Percentiles rank a stretch among this genome's conserved stretches.
phyloP scores from a whole-genome alignment of 2,888 invertebrate species.

The Apamea epomidion region DNA sequence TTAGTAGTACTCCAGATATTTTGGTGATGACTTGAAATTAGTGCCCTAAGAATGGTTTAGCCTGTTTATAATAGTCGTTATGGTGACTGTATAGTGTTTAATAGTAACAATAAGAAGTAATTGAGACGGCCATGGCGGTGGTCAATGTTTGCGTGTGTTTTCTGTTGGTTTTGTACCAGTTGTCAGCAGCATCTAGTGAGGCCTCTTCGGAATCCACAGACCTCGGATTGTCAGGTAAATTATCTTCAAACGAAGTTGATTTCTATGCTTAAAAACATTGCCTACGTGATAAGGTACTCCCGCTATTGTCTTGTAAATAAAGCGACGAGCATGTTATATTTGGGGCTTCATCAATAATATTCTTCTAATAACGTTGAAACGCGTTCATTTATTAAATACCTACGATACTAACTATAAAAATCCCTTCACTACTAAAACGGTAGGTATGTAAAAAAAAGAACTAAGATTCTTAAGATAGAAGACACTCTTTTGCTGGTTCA shows the following conservation, averaged over 20 bases:
- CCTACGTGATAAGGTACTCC: not conserved
- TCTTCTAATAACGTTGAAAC: not conserved
- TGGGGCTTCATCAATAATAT: not conserved
- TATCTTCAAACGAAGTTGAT: not conserved
- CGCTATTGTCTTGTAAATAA: conserved; percentile 28
- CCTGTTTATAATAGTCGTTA: conserved; percentile 67
- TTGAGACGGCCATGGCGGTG: conserved; percentile 83
- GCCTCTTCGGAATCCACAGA: conserved; percentile 84
- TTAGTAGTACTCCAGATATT: conserved; percentile 71
- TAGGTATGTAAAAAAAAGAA: conserved; percentile 1
- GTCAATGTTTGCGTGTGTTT: conserved; percentile 86
- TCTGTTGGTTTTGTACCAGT: conserved; percentile 83
- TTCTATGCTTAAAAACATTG: not conserved
- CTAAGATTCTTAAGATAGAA: not conserved
- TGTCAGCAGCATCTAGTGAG: conserved; percentile 81
- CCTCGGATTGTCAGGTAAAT: conserved; percentile 82
- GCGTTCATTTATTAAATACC: not conserved
- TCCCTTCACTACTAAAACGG: too few species aligned
- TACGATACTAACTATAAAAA: not conserved
- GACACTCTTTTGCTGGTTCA: conserved; percentile 17
- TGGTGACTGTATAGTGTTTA: conserved; percentile 81
- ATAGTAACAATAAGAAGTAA: conserved; percentile 80
- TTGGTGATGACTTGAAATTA: conserved; percentile 79
- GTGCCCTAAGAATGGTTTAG: conserved; percentile 66
- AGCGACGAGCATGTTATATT: not conserved